Percentiles rank a stretch among this genome's conserved stretches.
phyloP scores from a whole-genome alignment of 2,888 invertebrate genomes.

The Chrysina gloriosa region DNA sequence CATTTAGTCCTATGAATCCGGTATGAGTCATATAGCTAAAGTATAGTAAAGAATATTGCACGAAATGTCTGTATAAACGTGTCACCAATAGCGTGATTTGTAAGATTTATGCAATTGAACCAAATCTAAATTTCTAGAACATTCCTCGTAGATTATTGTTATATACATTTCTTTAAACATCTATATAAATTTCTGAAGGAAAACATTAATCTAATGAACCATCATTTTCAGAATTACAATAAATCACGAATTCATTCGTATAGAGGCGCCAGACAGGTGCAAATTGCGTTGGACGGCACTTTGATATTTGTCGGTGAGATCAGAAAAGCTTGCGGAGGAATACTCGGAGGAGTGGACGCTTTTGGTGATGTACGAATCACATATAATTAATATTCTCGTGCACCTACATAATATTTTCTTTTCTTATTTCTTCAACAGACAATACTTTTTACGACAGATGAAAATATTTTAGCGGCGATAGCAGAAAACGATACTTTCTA shows the following conservation, averaged over 20 bases:
- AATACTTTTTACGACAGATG: constrained; percentile 84
- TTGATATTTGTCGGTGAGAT: constrained; percentile 86
- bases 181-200: too few species aligned
- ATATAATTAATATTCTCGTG: not conserved
- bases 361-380: constrained; percentile 76
- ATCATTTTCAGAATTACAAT: constrained; percentile 80
- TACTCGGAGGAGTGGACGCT: constrained; percentile 75
- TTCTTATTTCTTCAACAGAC: constrained; percentile 69
- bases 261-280: constrained; percentile 79
- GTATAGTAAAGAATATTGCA: too few species aligned
- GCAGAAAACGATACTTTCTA: constrained; percentile 67
- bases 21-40: too few species aligned
- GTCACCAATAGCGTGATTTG: too few species aligned
- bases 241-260: constrained; percentile 87
- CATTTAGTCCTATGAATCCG: too few species aligned
- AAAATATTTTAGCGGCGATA: constrained; percentile 75
- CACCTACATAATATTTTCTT: constrained; percentile 7
- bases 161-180: not conserved
- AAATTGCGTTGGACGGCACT: constrained; percentile 75
- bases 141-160: too few species aligned
- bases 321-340: constrained; percentile 80
- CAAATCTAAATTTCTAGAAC: too few species aligned
- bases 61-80: too few species aligned
- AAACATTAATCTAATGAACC: too few species aligned
- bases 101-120: too few species aligned